A percentile compares a stretch with the other conserved stretches of the same genome.
phyloP scores from a whole-genome alignment of 1,140 invertebrate genomes.

The Cydia strobilella region DNA sequence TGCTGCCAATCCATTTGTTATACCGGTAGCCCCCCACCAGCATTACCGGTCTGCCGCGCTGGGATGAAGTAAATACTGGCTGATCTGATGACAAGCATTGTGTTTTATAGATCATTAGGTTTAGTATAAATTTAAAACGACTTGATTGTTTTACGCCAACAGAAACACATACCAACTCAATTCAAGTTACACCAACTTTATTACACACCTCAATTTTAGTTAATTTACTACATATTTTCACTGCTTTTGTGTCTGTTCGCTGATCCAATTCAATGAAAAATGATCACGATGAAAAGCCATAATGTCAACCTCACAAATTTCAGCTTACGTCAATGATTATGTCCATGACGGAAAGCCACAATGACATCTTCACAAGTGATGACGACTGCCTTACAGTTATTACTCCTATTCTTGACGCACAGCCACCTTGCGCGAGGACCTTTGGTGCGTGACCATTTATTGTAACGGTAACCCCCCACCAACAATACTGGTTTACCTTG shows the following conservation, averaged over 20 bases:
- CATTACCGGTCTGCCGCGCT: neutral
- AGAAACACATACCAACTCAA: no score
- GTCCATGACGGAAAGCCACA: neutral
- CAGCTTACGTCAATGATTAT: no score
- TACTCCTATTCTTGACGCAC: neutral
- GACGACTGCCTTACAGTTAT: neutral
- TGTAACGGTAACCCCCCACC: slow-evolving; percentile 12
- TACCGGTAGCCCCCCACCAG: slow-evolving; percentile 9
- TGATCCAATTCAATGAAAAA: neutral
- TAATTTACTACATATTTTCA: no score
- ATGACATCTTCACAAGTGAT: neutral
- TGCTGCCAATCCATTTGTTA: neutral
- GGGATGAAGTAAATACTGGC: slow-evolving; percentile 1
- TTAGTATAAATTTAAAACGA: no score
- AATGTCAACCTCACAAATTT: neutral
- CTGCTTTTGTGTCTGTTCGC: no score
- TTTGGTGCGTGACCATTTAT: neutral
- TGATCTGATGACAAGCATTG: no score
- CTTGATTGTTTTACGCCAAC: no score
- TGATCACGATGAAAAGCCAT: neutral
- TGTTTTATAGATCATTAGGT: no score
- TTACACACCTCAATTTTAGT: no score
- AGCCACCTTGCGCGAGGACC: neutral
- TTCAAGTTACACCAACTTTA: no score
- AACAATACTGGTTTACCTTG: slow-evolving; percentile 1